Base-by-base conservation (phyloP, 2,888 invertebrate species). In the Phaedon cochleariae region DNA sequence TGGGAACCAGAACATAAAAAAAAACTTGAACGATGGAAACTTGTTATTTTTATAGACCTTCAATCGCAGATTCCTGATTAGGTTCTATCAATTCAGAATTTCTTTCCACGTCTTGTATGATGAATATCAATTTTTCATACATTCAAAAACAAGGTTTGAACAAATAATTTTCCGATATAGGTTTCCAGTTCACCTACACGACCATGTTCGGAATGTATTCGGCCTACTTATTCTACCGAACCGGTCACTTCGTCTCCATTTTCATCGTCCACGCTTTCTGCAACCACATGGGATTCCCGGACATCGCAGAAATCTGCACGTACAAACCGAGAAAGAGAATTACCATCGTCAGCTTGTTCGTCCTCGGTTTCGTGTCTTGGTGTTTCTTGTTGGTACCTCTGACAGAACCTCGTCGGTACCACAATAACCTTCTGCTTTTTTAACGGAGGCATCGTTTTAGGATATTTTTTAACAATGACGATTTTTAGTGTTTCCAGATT, bases 231-330 rank as follows among this genome's bases (percentile, higher is more conserved):
- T 96, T 97, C 84, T 86, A 93, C 9, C 90, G 93, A 81, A 97
- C 97, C 75, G 96, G 96, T 37, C 96, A 97, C 82, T 90, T 97
- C 75, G 86, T 91, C 17, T 94, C 97, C 0, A 94, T 96, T 2
- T 89, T 97, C 74, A 83, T 95, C 15, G 96, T 92, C 1, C 98
- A 98, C 83, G 92, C 95, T 31, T 96, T 97, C 83, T 98, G 98
- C 84, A 98, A 98, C 83, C 94, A 95, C 83, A 96, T 98, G 95
- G 97, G 97, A 6, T 92, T 97, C 79, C 97, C 97, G 0, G 94
- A 96, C 81, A 87, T 97, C 70, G 86, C 87, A 2, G 95, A 93
- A 79, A 84, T 93, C 2, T 80, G 88, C 65, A 86, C 86, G 20
- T 89, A 88, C 75, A 83, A 86, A 71, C 84, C 76, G 26, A 71